phyloP scores from a whole-genome alignment of 1,140 invertebrate species.

The Lithobius niger region DNA sequence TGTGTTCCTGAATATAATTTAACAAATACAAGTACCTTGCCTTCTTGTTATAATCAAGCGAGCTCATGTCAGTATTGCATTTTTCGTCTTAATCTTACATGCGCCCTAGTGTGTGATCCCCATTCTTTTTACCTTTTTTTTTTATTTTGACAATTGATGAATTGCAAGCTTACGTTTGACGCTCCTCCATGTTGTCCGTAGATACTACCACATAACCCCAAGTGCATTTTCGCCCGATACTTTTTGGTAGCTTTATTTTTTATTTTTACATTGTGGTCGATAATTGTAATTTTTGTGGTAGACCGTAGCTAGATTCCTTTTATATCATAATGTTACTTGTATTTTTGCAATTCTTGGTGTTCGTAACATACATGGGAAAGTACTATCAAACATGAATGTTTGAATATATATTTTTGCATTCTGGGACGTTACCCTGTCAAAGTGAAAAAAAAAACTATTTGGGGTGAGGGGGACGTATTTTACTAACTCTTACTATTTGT shows the following conservation, averaged over 20 bases:
- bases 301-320: not conserved
- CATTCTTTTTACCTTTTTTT: not conserved
- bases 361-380: not conserved
- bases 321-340: not conserved
- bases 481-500: no score
- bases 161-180: no score
- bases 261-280: not conserved
- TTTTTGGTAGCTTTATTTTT: conserved; percentile 7
- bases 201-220: not conserved
- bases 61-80: no score
- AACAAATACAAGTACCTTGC: no score
- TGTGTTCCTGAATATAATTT: no score
- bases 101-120: not conserved
- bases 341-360: conserved; percentile 8
- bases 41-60: no score
- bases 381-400: conserved; percentile 5
- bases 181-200: no score
- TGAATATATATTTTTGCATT: conserved; percentile 6
- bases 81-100: no score
- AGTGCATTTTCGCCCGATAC: conserved; percentile 4
- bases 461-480: no score
- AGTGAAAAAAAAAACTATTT: no score
- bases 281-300: not conserved
- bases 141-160: not conserved
- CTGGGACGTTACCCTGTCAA: no score